Conservation (phyloP, 2,113 vertebrate genomes). For the Limanda limanda region DNA sequence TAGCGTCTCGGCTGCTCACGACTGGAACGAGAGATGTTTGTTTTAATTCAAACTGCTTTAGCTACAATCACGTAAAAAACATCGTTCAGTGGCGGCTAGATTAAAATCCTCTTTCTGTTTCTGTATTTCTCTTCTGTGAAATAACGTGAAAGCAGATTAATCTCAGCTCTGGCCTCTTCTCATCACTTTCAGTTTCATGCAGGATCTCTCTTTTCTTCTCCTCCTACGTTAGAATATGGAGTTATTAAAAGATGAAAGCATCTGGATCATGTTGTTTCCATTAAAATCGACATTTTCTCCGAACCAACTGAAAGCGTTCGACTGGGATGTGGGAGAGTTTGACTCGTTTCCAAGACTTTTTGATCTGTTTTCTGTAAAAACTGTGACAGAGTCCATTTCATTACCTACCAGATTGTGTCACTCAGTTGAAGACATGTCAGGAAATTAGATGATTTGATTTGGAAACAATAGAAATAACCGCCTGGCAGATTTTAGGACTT, state of each 20-base stretch:
- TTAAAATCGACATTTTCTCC: conserved; percentile 1
- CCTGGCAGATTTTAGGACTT: conserved; percentile 8
- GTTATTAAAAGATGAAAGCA: conserved; percentile 17
- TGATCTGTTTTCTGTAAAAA: conserved; percentile 19
- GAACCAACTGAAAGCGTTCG: conserved; percentile 16
- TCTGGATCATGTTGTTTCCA: conserved; percentile 1
- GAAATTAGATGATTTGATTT: conserved; percentile 27
- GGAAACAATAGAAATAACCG: not conserved
- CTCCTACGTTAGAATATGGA: not conserved
- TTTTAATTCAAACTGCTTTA: conserved; percentile 14
- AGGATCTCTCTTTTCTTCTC: conserved; percentile 1
- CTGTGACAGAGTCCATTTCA: not conserved
- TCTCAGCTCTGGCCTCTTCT: too few species aligned
- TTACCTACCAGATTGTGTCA: not conserved
- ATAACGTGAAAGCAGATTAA: too few species aligned
- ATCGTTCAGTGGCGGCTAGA: too few species aligned
- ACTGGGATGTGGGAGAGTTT: not conserved
- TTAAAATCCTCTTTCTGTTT: not conserved
- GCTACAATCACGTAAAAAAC: not conserved
- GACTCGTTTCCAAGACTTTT: not conserved
- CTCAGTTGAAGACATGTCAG: not conserved
- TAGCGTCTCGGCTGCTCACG: conserved; percentile 5
- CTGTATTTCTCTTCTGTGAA: not conserved
- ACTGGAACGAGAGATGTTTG: conserved; percentile 9
- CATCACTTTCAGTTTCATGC: not conserved